Percentiles rank a stretch among this genome's conserved stretches.
These are phyloP conservation scores for Caenorhabditis briggsae DNA, from an alignment of 1,140 invertebrate species.

Conservation along the genomic window DNA sequence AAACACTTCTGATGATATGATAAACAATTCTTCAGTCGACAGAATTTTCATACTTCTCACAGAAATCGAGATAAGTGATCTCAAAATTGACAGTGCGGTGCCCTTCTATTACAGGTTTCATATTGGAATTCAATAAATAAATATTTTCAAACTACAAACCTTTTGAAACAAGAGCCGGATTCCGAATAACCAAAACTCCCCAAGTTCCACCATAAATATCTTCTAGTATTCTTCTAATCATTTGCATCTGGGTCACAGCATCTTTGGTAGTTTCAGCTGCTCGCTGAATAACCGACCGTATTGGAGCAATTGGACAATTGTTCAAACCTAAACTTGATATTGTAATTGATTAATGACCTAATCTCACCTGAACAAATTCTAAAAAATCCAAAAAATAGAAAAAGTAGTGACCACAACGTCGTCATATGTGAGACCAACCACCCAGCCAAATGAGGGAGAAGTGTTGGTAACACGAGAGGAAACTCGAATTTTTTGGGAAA, in stretches of 20 bases:
- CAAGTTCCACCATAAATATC: slow-evolving; percentile 77
- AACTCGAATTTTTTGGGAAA: slow-evolving; percentile 19
- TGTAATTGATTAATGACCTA: background rate
- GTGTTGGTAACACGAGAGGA: background rate
- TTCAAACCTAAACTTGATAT: background rate
- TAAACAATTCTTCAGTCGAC: too few species aligned
- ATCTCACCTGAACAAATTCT: background rate
- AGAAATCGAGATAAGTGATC: too few species aligned
- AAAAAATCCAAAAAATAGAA: background rate
- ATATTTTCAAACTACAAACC: background rate
- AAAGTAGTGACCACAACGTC: background rate
- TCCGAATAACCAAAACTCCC: slow-evolving; percentile 74
- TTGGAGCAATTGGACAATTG: slow-evolving; percentile 67
- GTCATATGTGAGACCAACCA: background rate
- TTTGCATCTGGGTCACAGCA: slow-evolving; percentile 71
- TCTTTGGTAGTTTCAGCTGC: slow-evolving; percentile 64
- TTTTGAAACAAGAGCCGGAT: slow-evolving; percentile 70
- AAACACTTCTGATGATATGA: too few species aligned
- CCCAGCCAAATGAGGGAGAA: background rate
- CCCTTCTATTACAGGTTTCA: too few species aligned
- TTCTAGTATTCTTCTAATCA: slow-evolving; percentile 76
- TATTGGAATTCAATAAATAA: too few species aligned
- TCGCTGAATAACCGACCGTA: slow-evolving; percentile 67
- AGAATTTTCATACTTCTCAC: too few species aligned
- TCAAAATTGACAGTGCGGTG: too few species aligned